Evolutionary conservation across 2,888 invertebrate genomes (phyloP).

Genomic region (Tetranychus piercei): DNA sequence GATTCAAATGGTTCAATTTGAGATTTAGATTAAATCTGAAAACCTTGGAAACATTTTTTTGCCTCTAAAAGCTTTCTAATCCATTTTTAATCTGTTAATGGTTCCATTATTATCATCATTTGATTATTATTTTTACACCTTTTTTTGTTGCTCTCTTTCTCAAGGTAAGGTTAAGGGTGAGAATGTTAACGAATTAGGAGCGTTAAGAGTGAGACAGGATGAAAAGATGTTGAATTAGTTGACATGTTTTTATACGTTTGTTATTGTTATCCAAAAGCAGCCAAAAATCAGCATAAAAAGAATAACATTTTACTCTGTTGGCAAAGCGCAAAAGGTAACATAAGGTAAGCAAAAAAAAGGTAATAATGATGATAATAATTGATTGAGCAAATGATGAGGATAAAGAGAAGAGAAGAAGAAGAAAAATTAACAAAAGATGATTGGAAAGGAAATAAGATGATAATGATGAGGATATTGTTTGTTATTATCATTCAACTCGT

Average conservation of each 20-base stretch:
- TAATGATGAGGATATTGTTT: neutral
- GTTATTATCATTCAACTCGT: neutral
- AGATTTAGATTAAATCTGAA: no score
- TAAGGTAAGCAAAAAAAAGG: neutral
- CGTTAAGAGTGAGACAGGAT: neutral
- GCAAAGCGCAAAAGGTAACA: neutral
- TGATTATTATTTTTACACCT: neutral
- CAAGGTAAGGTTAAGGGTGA: slow-evolving; percentile 1
- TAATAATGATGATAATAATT: neutral
- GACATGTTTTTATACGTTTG: neutral
- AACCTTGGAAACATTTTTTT: no score
- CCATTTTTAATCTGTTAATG: neutral
- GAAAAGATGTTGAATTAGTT: neutral
- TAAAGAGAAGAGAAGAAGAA: neutral
- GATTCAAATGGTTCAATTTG: no score
- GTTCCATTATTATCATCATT: neutral
- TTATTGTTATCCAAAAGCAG: neutral
- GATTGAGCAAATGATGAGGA: slow-evolving; percentile 1
- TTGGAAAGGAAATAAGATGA: neutral
- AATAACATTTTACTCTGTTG: neutral
- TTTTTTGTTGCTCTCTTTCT: neutral
- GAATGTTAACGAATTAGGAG: neutral
- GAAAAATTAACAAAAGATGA: neutral
- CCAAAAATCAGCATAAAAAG: neutral
- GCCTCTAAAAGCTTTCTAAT: neutral